phyloP scores from a whole-genome alignment of 2,888 invertebrate genomes.

The Volucella zonaria region DNA sequence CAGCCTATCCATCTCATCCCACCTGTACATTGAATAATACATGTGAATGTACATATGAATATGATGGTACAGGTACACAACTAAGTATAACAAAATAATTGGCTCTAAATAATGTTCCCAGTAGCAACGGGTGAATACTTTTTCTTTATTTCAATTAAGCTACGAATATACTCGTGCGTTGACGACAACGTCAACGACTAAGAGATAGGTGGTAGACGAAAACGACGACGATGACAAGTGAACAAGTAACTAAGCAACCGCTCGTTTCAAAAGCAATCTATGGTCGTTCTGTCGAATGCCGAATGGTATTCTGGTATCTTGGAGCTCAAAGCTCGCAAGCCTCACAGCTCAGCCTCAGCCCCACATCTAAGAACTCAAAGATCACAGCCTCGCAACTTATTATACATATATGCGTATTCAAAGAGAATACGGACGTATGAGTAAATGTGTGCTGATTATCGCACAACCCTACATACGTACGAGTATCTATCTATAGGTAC shows the following conservation, averaged over 20 bases:
- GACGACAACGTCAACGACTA: slow-evolving; percentile 50
- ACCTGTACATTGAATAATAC: slow-evolving; percentile 8
- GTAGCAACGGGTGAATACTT: slow-evolving; percentile 75
- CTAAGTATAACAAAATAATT: slow-evolving; percentile 72
- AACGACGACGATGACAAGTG: neutral
- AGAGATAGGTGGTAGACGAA: slow-evolving; percentile 6
- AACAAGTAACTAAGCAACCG: slow-evolving; percentile 66
- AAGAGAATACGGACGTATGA: slow-evolving; percentile 67
- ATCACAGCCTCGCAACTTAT: slow-evolving; percentile 7
- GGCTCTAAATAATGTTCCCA: slow-evolving; percentile 75
- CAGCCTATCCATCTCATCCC: neutral
- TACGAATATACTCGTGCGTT: slow-evolving; percentile 47
- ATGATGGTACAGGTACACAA: neutral
- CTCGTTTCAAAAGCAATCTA: slow-evolving; percentile 59
- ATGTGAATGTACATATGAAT: neutral
- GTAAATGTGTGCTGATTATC: slow-evolving; percentile 70
- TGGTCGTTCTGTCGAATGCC: slow-evolving; percentile 69
- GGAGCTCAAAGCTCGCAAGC: no score
- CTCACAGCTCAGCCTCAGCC: no score
- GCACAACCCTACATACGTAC: slow-evolving; percentile 37
- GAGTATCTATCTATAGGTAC: neutral
- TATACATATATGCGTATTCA: slow-evolving; percentile 26
- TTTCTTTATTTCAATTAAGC: slow-evolving; percentile 76
- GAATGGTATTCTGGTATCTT: no score
- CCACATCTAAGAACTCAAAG: slow-evolving; percentile 57